Evolutionary conservation across 2,113 vertebrate genomes (phyloP).

Genomic region (Climacteris rufus): DNA sequence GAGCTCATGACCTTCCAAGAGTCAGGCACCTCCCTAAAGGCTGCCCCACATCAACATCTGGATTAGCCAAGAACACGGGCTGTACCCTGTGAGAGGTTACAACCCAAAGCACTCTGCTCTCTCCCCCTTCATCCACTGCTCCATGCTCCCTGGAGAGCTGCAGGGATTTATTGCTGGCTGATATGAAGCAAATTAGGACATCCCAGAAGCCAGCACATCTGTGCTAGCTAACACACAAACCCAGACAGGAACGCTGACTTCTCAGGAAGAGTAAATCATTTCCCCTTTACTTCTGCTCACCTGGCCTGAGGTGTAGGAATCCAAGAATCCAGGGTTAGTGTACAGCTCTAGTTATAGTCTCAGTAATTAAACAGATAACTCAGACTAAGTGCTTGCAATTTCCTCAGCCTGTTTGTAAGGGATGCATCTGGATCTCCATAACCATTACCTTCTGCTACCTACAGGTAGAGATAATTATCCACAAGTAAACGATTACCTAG

Average conservation of each 20-base stretch:
- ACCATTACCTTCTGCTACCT: conserved; percentile 52
- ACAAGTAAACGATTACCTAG: conserved; percentile 55
- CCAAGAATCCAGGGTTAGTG: neutral
- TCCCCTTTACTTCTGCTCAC: neutral
- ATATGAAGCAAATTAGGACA: neutral
- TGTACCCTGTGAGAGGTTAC: fast-evolving
- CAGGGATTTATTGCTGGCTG: neutral
- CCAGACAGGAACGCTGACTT: neutral
- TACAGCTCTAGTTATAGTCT: neutral
- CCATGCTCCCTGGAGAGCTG: neutral
- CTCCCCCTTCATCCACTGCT: neutral
- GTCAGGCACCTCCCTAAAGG: neutral
- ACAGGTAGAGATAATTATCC: conserved; percentile 67
- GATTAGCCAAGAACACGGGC: neutral
- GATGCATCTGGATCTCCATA: conserved; percentile 50
- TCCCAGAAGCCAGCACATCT: neutral
- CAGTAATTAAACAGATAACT: conserved; percentile 57
- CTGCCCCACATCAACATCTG: neutral
- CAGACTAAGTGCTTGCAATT: conserved; percentile 25
- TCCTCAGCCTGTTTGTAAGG: conserved; percentile 5
- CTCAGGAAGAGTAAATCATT: fast-evolving
- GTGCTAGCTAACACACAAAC: neutral
- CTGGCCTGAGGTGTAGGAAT: neutral
- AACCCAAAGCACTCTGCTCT: neutral
- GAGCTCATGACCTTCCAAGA: neutral